Percentiles rank a stretch among this genome's conserved stretches.
phyloP scores from a whole-genome alignment of 2,888 invertebrate genomes.

The Volucella bombylans region DNA sequence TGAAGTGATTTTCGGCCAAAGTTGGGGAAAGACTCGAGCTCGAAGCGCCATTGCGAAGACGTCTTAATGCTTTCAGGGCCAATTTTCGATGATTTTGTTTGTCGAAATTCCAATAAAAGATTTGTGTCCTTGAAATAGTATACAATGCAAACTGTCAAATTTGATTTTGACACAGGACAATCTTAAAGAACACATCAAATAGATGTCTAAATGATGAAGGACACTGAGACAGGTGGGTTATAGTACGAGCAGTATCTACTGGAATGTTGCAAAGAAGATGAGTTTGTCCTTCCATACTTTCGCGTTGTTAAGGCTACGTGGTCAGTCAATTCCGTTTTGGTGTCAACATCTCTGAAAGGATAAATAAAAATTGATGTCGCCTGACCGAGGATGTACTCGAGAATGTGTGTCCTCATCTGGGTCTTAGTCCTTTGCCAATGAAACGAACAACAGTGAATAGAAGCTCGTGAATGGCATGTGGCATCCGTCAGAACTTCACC shows the following conservation, averaged over 20 bases:
- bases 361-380: conserved; percentile 53
- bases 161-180: conserved; percentile 4
- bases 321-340: conserved; percentile 39
- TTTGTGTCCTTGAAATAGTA: conserved; percentile 32
- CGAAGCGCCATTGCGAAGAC: background rate
- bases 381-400: conserved; percentile 40
- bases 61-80: conserved; percentile 21
- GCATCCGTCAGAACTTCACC: conserved; percentile 5
- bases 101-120: conserved; percentile 28
- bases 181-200: conserved; percentile 15
- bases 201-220: background rate
- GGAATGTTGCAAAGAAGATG: conserved; percentile 7
- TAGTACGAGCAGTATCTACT: background rate
- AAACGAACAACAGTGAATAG: background rate
- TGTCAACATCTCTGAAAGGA: conserved; percentile 37
- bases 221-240: background rate
- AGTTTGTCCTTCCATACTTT: conserved; percentile 16
- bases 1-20: conserved; percentile 38
- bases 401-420: conserved; percentile 20
- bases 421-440: background rate
- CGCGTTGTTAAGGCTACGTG: conserved; percentile 27
- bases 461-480: background rate
- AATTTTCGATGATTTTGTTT: conserved; percentile 29
- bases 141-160: conserved; percentile 22
- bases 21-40: background rate